Evolutionary conservation across 2,113 vertebrate species (phyloP).

Genomic region (Spea bombifrons): DNA sequence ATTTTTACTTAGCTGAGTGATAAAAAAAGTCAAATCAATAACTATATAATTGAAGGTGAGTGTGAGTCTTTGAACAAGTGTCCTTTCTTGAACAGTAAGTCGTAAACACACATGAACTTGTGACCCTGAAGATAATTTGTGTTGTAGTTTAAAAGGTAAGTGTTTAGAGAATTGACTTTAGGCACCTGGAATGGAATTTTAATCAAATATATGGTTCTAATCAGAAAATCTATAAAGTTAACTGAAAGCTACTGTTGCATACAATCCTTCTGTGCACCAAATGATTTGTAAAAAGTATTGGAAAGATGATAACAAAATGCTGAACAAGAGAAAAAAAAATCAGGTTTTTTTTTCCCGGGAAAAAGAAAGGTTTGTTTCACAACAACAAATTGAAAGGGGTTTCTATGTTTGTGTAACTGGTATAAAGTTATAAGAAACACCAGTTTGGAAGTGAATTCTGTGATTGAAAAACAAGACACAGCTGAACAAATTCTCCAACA

Average conservation of each 20-base stretch:
- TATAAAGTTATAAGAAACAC: no score
- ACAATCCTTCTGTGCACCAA: slow-evolving; percentile 14
- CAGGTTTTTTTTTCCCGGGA: background rate
- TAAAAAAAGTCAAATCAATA: background rate
- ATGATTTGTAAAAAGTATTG: slow-evolving; percentile 37
- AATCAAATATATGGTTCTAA: slow-evolving; percentile 42
- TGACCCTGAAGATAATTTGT: slow-evolving; percentile 35
- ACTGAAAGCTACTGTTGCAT: slow-evolving; percentile 36
- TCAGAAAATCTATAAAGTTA: slow-evolving; percentile 46
- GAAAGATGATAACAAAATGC: background rate
- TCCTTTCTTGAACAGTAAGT: background rate
- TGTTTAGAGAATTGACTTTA: slow-evolving; percentile 27
- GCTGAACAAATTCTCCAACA: no score
- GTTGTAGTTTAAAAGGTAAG: slow-evolving; percentile 27
- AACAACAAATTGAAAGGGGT: background rate
- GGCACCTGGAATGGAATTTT: slow-evolving; percentile 19
- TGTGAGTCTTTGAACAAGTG: background rate
- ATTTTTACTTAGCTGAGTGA: background rate
- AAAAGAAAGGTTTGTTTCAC: background rate
- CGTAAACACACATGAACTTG: slow-evolving; percentile 26
- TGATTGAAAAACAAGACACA: no score
- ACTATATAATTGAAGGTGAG: background rate
- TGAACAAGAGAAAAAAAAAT: background rate
- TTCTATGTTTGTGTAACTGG: no score
- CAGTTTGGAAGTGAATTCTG: no score